Percentiles rank a stretch among this genome's conserved stretches.
Conservation (phyloP, 2,888 invertebrate species). For the Eupithecia pulchellata region DNA sequence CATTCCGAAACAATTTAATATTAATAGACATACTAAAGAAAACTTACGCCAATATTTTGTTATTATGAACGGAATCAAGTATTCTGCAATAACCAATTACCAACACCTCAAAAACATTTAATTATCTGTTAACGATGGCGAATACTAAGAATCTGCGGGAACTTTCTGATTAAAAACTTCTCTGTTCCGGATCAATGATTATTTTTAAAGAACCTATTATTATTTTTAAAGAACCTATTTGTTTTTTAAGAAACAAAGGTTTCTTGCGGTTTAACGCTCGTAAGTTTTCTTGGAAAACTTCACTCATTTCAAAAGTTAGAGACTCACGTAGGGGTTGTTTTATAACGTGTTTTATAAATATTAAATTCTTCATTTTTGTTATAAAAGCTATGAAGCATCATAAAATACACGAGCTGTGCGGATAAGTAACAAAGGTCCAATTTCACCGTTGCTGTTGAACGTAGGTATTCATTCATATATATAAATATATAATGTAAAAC, state of each 20-base stretch:
- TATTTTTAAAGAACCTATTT: conserved; percentile 16
- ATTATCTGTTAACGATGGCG: conserved; percentile 40
- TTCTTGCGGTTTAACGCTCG: conserved; percentile 30
- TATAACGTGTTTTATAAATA: conserved; percentile 23
- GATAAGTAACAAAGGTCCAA: not conserved
- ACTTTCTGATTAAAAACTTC: conserved; percentile 40
- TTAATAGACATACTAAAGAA: conserved; percentile 51
- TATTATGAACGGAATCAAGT: conserved; percentile 52
- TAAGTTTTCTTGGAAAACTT: conserved; percentile 25
- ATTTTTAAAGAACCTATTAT: conserved; percentile 19
- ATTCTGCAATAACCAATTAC: conserved; percentile 36
- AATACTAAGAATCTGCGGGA: conserved; percentile 47
- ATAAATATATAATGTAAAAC: too few species aligned
- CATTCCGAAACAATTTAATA: conserved; percentile 49
- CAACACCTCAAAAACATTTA: conserved; percentile 27
- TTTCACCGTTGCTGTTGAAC: too few species aligned
- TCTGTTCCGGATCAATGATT: conserved; percentile 33
- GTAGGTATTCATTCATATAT: too few species aligned
- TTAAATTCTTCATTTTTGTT: not conserved
- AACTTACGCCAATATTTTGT: conserved; percentile 51
- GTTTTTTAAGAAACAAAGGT: conserved; percentile 34
- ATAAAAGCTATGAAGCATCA: not conserved
- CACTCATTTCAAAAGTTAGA: conserved; percentile 20
- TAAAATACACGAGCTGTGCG: conserved; percentile 1
- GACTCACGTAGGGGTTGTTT: not conserved